Conservation (phyloP, 2,113 vertebrate genomes). For the Pionites leucogaster region DNA sequence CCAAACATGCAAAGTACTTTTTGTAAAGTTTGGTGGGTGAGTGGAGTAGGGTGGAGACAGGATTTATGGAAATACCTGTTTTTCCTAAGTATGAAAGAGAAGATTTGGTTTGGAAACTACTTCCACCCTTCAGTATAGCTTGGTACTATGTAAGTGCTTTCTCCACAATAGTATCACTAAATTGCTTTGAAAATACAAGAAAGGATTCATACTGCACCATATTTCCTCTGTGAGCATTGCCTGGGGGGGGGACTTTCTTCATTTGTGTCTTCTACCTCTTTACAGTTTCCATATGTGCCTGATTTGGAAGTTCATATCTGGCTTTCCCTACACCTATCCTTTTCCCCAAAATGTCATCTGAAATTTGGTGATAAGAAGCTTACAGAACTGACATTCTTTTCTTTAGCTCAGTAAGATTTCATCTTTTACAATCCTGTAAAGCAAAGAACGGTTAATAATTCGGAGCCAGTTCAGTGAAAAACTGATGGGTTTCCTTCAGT, state of each 20-base stretch:
- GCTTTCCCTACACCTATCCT: background rate
- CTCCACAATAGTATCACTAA: background rate
- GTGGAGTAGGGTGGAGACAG: background rate
- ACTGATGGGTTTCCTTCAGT: background rate
- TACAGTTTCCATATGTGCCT: background rate
- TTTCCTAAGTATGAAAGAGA: background rate
- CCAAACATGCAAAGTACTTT: background rate
- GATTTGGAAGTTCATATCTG: background rate
- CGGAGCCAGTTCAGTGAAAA: background rate
- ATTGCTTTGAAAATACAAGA: background rate
- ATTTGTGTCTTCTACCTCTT: background rate
- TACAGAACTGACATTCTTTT: background rate
- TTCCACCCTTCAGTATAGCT: background rate
- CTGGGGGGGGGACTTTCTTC: background rate
- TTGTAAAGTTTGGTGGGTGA: background rate
- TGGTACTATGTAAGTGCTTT: background rate
- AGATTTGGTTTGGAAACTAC: background rate
- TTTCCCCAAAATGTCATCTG: background rate
- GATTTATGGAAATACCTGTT: background rate
- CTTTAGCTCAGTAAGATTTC: background rate
- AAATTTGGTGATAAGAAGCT: background rate
- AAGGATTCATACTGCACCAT: background rate
- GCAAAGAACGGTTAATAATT: background rate
- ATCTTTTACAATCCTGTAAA: background rate
- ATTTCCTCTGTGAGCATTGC: background rate